Evolutionary conservation across 2,797 vertebrate genomes (phyloP), one percentile per base, ranked within the genome.

Genomic region (Crax fasciolata): DNA sequence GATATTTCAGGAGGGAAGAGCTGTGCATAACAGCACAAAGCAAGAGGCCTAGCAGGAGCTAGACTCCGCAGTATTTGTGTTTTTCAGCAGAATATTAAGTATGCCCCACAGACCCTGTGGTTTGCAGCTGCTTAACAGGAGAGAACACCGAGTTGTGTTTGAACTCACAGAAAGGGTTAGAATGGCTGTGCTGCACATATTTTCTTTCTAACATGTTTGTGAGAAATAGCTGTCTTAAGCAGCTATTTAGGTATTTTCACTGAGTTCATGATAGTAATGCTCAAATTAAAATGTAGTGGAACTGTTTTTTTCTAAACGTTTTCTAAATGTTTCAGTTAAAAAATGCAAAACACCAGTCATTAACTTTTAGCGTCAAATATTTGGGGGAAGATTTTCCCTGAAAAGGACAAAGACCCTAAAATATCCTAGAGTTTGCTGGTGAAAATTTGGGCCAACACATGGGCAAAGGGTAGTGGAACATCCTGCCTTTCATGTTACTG

Each of bases 401-500:
- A 59, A 28, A 41, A 55, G 23, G 18, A 80, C 13, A 49, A 74
- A 80, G 48, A 17, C 10, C 13, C 46, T 55, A 23, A 59, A 80
- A 11, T 3, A 66, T 35, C 12, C 2, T 28, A 39, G 35, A 82
- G 73, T n/a, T 21, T 59, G 38, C 6, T 51, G 43, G n/a, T 30
- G 48, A 79, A 82, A 58, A 39, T n/a, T 25, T 3, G 5, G 25
- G 10, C 19, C 49, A 54, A 11, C 25, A 25, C 9, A 7, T 15
- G 14, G 13, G 5, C 0, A 1, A 57, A 39, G 13, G 1, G 0
- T 5, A 17, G 46, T 6, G 92, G 41, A 87, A n/a, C 2, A 24
- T 9, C 9, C 7, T 8, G 16, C 27, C 41, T 38, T 1, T 11
- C 0, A 0, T 46, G 24, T 65, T 21, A 44, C 0, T 3, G 24